Evolutionary conservation across 2,113 vertebrate species (phyloP).

Genomic region (Epinephelus lanceolatus): DNA sequence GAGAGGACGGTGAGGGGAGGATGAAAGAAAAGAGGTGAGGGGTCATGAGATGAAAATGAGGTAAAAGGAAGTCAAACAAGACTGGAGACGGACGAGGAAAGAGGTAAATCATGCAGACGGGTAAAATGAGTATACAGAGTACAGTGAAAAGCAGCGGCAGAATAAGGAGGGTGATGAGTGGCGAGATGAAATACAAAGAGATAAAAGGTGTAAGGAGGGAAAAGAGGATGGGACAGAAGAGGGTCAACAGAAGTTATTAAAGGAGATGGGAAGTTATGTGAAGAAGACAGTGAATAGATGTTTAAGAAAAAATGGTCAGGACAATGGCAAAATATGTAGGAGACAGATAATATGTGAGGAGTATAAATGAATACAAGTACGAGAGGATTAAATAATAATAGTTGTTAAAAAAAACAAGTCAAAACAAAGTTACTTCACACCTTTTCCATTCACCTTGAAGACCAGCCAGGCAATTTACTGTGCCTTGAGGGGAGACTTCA

Average conservation of each 20-base stretch:
- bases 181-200: constrained; percentile 11
- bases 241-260: background rate
- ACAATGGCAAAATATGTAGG: background rate
- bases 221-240: background rate
- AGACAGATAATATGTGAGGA: background rate
- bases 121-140: background rate
- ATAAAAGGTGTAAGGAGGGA: background rate
- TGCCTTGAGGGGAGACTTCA: constrained; percentile 20
- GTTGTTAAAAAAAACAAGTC: background rate
- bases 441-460: constrained; percentile 16
- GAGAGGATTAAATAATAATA: background rate
- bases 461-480: constrained; percentile 20
- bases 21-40: constrained; percentile 36
- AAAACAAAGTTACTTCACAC: constrained; percentile 21
- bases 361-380: background rate
- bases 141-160: background rate
- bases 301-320: background rate
- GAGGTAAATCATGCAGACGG: background rate
- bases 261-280: background rate
- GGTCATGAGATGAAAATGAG: constrained; percentile 25
- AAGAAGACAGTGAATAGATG: background rate
- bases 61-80: constrained; percentile 1
- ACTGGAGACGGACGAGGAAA: background rate
- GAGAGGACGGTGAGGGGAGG: background rate
- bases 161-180: background rate